Base-by-base conservation (phyloP, 2,113 vertebrate species). In the Anser brachyrhynchus region DNA sequence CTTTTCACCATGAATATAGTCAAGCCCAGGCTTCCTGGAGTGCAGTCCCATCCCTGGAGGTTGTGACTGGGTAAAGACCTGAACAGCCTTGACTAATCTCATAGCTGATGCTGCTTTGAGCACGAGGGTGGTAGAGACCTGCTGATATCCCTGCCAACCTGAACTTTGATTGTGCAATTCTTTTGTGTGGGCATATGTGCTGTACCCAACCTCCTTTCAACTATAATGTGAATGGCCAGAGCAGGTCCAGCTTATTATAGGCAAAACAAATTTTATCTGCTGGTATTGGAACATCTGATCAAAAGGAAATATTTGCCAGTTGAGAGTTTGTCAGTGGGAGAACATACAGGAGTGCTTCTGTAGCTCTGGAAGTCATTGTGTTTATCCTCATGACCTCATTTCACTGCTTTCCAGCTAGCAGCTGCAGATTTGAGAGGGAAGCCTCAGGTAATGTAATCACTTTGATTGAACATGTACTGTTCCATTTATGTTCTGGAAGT, bases 391-490 rank as follows among this genome's bases (percentile, higher is more conserved):
- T 74, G 76, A 86, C 93, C 85, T 94, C 55, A 86, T 93, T 96
- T 92, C 33, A 57, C 52, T 84, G n/a, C 33, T 93, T 94, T 93
- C 75, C 86, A 93, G 83, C 69, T 92, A 94, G 85, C 93, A 89
- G 92, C 78, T 94, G 88, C 93, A 89, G n/a, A 95, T 92, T 95
- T 95, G 73, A 92, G 39, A 44, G 58, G n/a, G 44, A 94, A 92
- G 93, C 93, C 90, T 94, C 88, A 92, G 95, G 93, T 96, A 95
- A 95, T 92, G 46, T 43, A 93, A 91, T 91, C 55, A 89, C 52
- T 95, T 95, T 91, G 65, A 92, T 84, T 94, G 92, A 94, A 89
- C 91, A 93, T 91, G 76, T 95, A 84, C 91, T 94, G 76, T 89
- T 73, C 94, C 89, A 86, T 90, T 94, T 95, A 75, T 95, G 93